Base-by-base conservation (phyloP, 2,888 invertebrate genomes). In the Aporophyla lueneburgensis region DNA sequence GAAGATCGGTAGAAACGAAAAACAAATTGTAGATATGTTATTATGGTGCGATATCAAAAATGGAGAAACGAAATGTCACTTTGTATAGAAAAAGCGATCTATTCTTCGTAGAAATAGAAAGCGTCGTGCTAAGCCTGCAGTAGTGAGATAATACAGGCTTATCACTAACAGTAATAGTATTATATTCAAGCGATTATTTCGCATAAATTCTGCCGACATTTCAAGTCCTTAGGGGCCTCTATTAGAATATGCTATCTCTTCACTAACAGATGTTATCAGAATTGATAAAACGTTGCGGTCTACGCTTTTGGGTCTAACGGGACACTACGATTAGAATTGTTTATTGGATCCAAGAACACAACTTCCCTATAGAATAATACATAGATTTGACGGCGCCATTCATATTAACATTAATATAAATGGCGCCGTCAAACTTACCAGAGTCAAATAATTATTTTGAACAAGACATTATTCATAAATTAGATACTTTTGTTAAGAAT, bases 281-380 rank as follows among this genome's bases (percentile, higher is more conserved):
- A 62, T 61, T 56, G 43, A 59, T 53, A 80, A 72, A 78, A 61
- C 54, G 53, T 72, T 72, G 53, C 10, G 58, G 59, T 53, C 40
- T 40, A 9, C 5, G 14, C 2, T 12, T 54, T n/a, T n/a, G 49
- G 40, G 12, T 43, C 43, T 16, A 51, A 16, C 10, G 33, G 51
- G 40, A 16, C 21, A 24, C 58, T 54, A 54, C 6, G 10, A 65
- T 54, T 40, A 49, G 40, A 53, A 72, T 79, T 58, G 66, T 72
- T 65, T 27, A 54, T 66, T n/a, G 49, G 21, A 27, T 0, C 0
- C n/a, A 62, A 27, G 76, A 9, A 19, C 33, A 61, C 21, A 2
- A 66, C n/a, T 21, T 59, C 12, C n/a, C 7, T 46, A n/a, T n/a
- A 10, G n/a, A 33, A 73, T 43, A 59, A 63, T 63, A 63, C 19